phyloP scores from a whole-genome alignment of 2,797 vertebrate genomes.

The Melanotaenia boesemani region DNA sequence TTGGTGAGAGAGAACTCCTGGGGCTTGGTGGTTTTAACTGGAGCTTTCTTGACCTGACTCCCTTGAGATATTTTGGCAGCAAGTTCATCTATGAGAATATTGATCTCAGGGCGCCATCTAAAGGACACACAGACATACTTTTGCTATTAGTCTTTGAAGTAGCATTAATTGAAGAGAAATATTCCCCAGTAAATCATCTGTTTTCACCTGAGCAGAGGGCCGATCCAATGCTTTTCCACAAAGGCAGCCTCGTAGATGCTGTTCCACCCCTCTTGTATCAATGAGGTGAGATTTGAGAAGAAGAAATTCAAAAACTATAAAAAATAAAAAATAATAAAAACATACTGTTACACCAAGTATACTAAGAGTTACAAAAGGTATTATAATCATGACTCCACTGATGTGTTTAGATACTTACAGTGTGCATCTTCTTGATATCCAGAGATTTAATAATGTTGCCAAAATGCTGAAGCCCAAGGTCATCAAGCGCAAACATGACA shows the following conservation, averaged over 20 bases:
- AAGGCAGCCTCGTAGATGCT: slow-evolving; percentile 85
- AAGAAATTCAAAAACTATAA: slow-evolving; percentile 93
- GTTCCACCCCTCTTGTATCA: slow-evolving; percentile 93
- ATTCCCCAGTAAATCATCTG: not conserved
- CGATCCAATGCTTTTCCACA: slow-evolving; percentile 87
- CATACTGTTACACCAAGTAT: slow-evolving; percentile 3
- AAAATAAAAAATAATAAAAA: slow-evolving; percentile 21
- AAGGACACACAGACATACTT: slow-evolving; percentile 37
- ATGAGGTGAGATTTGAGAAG: slow-evolving; percentile 88
- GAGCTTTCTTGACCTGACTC: slow-evolving; percentile 62
- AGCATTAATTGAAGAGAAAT: not conserved
- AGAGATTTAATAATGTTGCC: slow-evolving; percentile 86
- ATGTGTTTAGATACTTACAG: slow-evolving; percentile 78
- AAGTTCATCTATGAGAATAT: slow-evolving; percentile 82
- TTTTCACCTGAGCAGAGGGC: slow-evolving; percentile 87
- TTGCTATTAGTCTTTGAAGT: slow-evolving; percentile 5
- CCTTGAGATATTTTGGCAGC: slow-evolving; percentile 56
- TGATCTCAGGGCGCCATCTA: slow-evolving; percentile 90
- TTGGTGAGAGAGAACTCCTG: slow-evolving; percentile 88
- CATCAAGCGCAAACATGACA: slow-evolving; percentile 87
- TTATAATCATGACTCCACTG: not conserved
- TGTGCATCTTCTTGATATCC: slow-evolving; percentile 85
- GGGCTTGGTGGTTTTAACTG: slow-evolving; percentile 80
- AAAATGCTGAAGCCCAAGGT: slow-evolving; percentile 87
- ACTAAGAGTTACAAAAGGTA: not conserved